A percentile compares a stretch with the other conserved stretches of the same genome.
Evolutionary conservation across 2,113 vertebrate genomes (phyloP).

Genomic region (Redunca redunca): DNA sequence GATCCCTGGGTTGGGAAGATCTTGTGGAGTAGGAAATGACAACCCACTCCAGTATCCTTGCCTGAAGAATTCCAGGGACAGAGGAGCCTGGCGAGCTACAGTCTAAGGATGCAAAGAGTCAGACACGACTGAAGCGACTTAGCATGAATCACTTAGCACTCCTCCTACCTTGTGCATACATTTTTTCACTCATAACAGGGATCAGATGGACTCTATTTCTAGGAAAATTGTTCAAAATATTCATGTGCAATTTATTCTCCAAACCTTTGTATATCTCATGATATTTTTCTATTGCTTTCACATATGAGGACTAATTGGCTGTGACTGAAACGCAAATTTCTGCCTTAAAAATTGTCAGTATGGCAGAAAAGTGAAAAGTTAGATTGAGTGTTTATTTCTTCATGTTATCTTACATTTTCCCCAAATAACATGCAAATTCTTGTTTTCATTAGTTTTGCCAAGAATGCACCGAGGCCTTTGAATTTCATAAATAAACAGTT

Average conservation of each 20-base stretch:
- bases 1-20: background rate
- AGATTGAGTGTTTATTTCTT: background rate
- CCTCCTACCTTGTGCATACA: background rate
- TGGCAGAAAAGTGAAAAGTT: background rate
- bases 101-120: background rate
- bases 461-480: slow-evolving; percentile 14
- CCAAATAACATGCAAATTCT: slow-evolving; percentile 21
- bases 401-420: background rate
- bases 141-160: background rate
- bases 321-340: background rate
- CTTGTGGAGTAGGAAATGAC: background rate
- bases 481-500: slow-evolving; percentile 25
- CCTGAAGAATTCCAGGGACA: background rate
- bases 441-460: slow-evolving; percentile 34
- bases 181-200: background rate
- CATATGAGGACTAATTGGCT: background rate
- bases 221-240: background rate
- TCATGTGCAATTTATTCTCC: background rate
- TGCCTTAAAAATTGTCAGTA: background rate
- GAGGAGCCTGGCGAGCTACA: background rate
- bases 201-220: background rate
- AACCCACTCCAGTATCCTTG: background rate
- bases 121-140: background rate
- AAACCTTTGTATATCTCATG: background rate
- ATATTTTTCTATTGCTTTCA: background rate